These are phyloP conservation scores for Metopia argyrocephala DNA, from an alignment of 2,888 invertebrate genomes.

Conservation along the genomic window DNA sequence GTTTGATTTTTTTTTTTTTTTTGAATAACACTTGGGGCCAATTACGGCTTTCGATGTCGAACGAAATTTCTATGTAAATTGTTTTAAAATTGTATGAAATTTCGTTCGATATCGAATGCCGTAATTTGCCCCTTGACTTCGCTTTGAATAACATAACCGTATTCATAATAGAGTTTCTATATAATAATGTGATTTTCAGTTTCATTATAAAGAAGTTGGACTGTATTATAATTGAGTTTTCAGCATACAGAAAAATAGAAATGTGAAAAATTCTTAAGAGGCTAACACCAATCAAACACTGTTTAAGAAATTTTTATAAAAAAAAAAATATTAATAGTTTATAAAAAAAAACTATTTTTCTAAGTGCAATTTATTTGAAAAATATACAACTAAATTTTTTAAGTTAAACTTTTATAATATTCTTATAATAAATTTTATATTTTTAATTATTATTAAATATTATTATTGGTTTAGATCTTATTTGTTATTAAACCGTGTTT, in stretches of 20 bases:
- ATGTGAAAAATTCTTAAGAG: constrained; percentile 67
- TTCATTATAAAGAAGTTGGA: too few relatives aligned
- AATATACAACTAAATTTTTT: constrained; percentile 32
- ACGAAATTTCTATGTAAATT: too few relatives aligned
- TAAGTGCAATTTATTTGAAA: constrained; percentile 50
- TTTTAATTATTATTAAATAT: not conserved
- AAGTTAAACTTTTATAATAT: too few relatives aligned
- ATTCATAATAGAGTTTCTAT: too few relatives aligned
- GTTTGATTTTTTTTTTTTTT: too few relatives aligned
- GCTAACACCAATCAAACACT: constrained; percentile 75
- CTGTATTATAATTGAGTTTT: constrained; percentile 25
- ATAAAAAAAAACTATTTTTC: constrained; percentile 15
- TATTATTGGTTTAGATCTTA: not conserved
- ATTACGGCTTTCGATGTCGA: too few relatives aligned
- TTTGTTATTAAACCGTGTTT: constrained; percentile 68
- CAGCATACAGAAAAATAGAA: constrained; percentile 1
- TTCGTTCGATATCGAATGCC: too few relatives aligned
- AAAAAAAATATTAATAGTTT: not conserved
- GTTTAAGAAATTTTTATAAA: constrained; percentile 19
- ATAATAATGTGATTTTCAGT: too few relatives aligned
- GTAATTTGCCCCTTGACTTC: too few relatives aligned
- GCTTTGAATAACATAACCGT: too few relatives aligned
- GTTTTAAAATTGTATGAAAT: too few relatives aligned
- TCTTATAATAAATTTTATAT: constrained; percentile 7
- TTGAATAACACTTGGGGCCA: too few relatives aligned